Base-by-base conservation (phyloP, 2,113 vertebrate species). In the Excalfactoria chinensis region DNA sequence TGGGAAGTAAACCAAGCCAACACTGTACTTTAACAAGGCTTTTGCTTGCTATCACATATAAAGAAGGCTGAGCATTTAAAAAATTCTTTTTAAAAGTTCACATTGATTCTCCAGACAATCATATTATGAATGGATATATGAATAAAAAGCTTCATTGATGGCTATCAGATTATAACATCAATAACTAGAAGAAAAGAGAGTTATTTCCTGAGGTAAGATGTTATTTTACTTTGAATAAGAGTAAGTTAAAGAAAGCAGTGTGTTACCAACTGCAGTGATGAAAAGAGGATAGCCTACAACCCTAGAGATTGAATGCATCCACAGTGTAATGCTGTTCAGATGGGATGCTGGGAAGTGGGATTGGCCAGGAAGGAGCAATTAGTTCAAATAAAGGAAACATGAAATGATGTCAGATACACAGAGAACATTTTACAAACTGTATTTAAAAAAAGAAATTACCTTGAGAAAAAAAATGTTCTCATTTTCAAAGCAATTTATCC, bases 151-250 rank as follows among this genome's bases (percentile, higher is more conserved):
- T 64, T 87, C 26, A 26, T 37, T 92, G 43, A 83, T 87, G 84
- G 68, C 55, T 93, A 94, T 90, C 88, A 93, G 77, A 84, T 89
- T 78, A 67, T 68, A 94, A 22, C 53, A 83, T 70, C 59, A 87
- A 72, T 60, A 90, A 63, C 25, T 43, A 73, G 59, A 83, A 79
- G 30, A 93, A 86, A 76, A 67, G n/a, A 26, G 78, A 81, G 37
- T 40, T 70, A 13, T 37, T 87, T 81, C 41, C 74, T 51, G 26
- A 55, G 49, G 89, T 60, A 89, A 66, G 19, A 15, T n/a, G 46
- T 44, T 84, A 9, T 62, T 90, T 86, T 94, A 51, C 41, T 87
- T 67, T 79, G n/a, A 85, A 55, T 82, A 70, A 67, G 49, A 58
- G 40, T 70, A 64, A 81, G 40, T 55, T 70, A 48, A 28, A 82